phyloP scores from a whole-genome alignment of 2,797 vertebrate genomes.

The Rhabdomys pumilio region DNA sequence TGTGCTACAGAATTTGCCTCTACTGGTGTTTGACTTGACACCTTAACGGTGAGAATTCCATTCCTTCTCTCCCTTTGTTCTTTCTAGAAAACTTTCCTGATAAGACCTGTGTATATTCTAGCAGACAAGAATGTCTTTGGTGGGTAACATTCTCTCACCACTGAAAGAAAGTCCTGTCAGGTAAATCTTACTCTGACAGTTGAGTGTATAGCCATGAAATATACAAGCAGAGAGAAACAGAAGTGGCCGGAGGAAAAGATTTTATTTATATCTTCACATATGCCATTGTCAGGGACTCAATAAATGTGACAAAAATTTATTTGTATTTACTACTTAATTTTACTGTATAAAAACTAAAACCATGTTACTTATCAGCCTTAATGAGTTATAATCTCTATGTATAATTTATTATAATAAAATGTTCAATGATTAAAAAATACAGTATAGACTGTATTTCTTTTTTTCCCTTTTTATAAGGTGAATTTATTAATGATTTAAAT shows the following conservation, averaged over 20 bases:
- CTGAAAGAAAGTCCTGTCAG: slow-evolving; percentile 43
- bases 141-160: not conserved
- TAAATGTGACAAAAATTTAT: slow-evolving; percentile 28
- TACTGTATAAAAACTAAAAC: slow-evolving; percentile 40
- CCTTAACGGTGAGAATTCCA: not conserved
- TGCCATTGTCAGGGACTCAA: not conserved
- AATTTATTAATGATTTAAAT: slow-evolving; percentile 44
- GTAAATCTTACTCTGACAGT: slow-evolving; percentile 77
- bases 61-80: not conserved
- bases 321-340: not conserved
- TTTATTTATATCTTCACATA: slow-evolving; percentile 5
- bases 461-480: not conserved
- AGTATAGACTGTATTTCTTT: slow-evolving; percentile 17
- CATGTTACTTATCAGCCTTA: not conserved
- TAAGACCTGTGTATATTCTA: not conserved
- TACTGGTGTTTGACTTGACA: not conserved
- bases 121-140: not conserved
- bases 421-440: slow-evolving; percentile 11
- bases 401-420: slow-evolving; percentile 26
- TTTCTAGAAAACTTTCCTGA: slow-evolving; percentile 23
- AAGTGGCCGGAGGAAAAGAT: not conserved
- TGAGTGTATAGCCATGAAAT: slow-evolving; percentile 64
- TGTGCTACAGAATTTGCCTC: not conserved
- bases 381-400: not conserved
- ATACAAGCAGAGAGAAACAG: slow-evolving; percentile 14